Evolutionary conservation across 2,888 invertebrate species (phyloP), one percentile per base, ranked within the genome.

Genomic region (Phania funesta): DNA sequence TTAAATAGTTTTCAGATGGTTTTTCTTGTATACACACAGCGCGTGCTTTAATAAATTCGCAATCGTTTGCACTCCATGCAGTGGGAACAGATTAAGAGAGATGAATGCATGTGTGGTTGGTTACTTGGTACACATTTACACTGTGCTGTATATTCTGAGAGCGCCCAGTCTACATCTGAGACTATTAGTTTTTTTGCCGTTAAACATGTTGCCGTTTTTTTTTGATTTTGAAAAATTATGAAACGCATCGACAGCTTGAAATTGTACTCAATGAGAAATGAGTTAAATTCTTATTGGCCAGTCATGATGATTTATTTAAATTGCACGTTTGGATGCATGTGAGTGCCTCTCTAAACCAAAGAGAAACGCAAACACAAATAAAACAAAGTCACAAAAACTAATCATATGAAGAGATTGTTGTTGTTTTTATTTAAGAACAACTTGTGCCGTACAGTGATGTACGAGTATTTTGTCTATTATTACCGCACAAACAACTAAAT

Each of bases 281-380:
- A 65, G 56, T 26, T 50, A 18, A 48, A 60, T 62, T 65, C 52
- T 75, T n/a, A 81, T 68, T 78, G 85, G 85, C 81, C 60, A 83
- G n/a, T 86, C 86, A 87, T 87, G 86, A 88, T 88, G 89, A 89
- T 89, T 89, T 89, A 89, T 89, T 88, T 86, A 88, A 89, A 89
- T 89, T 89, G 87, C 87, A 86, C 85, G 84, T 85, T 85, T 38
- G 74, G 73, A 54, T 79, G 70, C 67, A n/a, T 65, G 35, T 41
- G 24, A 22, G 18, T 16, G 16, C n/a, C 35, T 13, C 35, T 13
- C 58, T 16, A 65, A 50, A 29, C n/a, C 41, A 5, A 20, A 7
- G 1, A 56, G 38, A 32, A 58, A 7, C 26, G 11, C 24, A 77
- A 74, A 62, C 41, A 24, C 76, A 58, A 48, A 74, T 29, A 29